These are phyloP conservation scores for Rhyacophila evoluta DNA, from an alignment of 2,888 invertebrate species.

Conservation along the genomic window DNA sequence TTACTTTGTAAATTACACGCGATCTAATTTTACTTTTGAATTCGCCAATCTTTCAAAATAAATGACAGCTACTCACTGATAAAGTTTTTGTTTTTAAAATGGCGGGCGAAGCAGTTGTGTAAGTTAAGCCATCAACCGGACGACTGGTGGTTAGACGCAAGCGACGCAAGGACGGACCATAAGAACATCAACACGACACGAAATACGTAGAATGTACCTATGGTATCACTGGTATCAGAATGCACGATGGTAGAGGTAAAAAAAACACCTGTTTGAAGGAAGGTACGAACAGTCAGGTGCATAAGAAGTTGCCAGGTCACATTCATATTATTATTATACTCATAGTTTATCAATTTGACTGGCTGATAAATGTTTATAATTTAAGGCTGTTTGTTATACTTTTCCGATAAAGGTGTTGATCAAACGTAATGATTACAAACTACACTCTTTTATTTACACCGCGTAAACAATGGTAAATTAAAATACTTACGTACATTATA, in stretches of 20 bases:
- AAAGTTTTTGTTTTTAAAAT: slow-evolving; percentile 16
- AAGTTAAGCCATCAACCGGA: slow-evolving; percentile 14
- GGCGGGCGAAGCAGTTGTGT: background rate
- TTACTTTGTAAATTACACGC: background rate
- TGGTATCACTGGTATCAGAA: slow-evolving; percentile 12
- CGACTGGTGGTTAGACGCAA: slow-evolving; percentile 26
- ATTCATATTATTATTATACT: background rate
- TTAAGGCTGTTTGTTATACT: too few species aligned
- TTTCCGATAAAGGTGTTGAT: too few species aligned
- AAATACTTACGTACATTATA: too few species aligned
- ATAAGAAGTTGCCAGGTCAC: slow-evolving; percentile 36
- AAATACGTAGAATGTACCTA: slow-evolving; percentile 33
- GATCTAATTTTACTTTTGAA: background rate
- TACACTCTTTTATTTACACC: too few species aligned
- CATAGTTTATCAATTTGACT: background rate
- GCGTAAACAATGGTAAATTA: too few species aligned
- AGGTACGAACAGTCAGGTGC: slow-evolving; percentile 36
- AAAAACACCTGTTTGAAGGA: slow-evolving; percentile 41
- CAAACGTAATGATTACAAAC: too few species aligned
- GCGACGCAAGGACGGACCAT: slow-evolving; percentile 28
- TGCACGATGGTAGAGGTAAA: slow-evolving; percentile 21
- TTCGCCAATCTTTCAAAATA: background rate
- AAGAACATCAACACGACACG: slow-evolving; percentile 26
- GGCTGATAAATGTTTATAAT: background rate
- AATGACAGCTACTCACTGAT: slow-evolving; percentile 20